Percentiles rank a stretch among this genome's conserved stretches.
Conservation (phyloP, 2,888 invertebrate species). For the Steinernema scapterisci region DNA sequence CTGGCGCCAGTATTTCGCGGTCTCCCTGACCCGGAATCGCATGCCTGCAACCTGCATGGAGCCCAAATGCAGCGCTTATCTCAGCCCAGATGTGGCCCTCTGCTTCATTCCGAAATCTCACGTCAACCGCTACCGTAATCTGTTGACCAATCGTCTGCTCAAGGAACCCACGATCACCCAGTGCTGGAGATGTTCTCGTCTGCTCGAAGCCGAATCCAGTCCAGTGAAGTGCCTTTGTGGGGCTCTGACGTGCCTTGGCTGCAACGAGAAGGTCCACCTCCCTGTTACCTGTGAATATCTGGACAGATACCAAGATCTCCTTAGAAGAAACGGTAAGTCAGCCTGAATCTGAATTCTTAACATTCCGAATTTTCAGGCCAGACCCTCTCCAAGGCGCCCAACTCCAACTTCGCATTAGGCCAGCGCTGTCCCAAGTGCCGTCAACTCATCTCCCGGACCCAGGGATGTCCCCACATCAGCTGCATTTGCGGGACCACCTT, state of each 20-base stretch:
- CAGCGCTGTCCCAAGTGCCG: background rate
- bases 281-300: background rate
- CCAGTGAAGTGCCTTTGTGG: background rate
- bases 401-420: background rate
- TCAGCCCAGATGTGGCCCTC: background rate
- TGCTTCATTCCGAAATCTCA: background rate
- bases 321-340: background rate
- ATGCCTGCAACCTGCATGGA: slow-evolving; percentile 8
- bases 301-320: background rate
- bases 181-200: background rate
- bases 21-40: background rate
- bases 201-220: background rate
- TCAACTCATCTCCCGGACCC: background rate
- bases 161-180: background rate
- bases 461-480: background rate
- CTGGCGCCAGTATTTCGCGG: background rate
- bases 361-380: background rate
- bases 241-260: background rate
- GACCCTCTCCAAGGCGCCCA: background rate
- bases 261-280: background rate
- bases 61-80: background rate
- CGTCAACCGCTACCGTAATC: background rate
- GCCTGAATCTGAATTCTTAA: background rate
- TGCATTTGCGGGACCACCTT: background rate
- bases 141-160: background rate